Conservation (phyloP, 2,888 invertebrate species). For the Hyalella azteca region DNA sequence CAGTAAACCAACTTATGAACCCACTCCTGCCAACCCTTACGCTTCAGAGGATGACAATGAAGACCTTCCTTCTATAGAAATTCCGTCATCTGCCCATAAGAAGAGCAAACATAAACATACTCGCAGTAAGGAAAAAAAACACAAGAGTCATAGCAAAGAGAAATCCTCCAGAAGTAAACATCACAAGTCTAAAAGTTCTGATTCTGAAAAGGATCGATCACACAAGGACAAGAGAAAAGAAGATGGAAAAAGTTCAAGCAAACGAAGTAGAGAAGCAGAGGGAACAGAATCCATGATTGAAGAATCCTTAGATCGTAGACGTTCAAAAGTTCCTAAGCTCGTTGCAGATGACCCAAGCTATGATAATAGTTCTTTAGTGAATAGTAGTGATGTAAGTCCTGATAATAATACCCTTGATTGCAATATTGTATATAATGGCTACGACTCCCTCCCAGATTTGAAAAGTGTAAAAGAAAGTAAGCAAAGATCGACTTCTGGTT, state of each 20-base stretch:
- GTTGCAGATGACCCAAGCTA: not conserved
- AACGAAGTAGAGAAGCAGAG: constrained; percentile 15
- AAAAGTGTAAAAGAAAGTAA: not conserved
- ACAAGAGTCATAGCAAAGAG: constrained; percentile 34
- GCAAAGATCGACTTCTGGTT: not conserved
- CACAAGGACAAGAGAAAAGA: constrained; percentile 40
- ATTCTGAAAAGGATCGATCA: constrained; percentile 29
- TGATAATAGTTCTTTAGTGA: not conserved
- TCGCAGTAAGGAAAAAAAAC: constrained; percentile 39
- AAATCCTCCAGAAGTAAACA: constrained; percentile 19
- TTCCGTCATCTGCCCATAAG: not conserved
- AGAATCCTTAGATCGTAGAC: not conserved
- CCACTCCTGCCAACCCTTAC: constrained; percentile 19
- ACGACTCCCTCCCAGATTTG: not conserved
- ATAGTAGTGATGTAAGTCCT: not conserved
- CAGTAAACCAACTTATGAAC: not conserved
- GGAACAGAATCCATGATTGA: not conserved
- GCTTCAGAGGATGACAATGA: not conserved
- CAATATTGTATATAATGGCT: constrained; percentile 16
- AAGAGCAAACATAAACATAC: constrained; percentile 40
- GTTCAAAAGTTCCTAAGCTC: not conserved
- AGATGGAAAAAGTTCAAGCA: constrained; percentile 22
- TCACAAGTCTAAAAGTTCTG: constrained; percentile 37
- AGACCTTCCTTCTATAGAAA: not conserved
- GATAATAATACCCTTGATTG: constrained; percentile 16